Evolutionary conservation across 2,888 invertebrate species (phyloP).

Genomic region (Caenorhabditis becei): DNA sequence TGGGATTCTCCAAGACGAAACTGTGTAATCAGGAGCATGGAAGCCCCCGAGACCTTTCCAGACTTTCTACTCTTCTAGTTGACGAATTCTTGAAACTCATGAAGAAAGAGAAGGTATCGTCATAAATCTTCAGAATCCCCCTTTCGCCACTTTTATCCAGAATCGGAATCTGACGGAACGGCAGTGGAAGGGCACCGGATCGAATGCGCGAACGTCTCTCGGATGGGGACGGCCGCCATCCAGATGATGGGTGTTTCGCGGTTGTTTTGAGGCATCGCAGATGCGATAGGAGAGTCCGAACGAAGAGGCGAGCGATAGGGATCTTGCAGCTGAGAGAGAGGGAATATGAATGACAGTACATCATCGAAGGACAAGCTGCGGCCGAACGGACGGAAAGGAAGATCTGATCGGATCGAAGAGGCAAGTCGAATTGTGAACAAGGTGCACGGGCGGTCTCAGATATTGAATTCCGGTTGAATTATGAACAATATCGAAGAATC

Average conservation of each 20-base stretch:
- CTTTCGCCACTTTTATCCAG: not conserved
- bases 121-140: no score
- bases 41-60: no score
- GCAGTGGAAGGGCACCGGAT: not conserved
- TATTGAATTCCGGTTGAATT: no score
- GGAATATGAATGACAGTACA: conserved; percentile 21
- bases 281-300: conserved; percentile 46
- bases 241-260: conserved; percentile 58
- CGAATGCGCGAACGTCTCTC: conserved; percentile 15
- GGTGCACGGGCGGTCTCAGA: not conserved
- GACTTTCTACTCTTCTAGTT: no score
- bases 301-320: conserved; percentile 25
- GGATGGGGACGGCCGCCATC: conserved; percentile 42
- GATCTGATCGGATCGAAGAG: conserved; percentile 14
- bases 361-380: conserved; percentile 54
- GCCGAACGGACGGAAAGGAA: conserved; percentile 9
- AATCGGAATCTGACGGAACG: not conserved
- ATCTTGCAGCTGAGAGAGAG: conserved; percentile 44
- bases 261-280: conserved; percentile 57
- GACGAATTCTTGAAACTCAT: no score
- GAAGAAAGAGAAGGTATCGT: no score
- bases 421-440: conserved; percentile 25
- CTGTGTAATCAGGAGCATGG: no score
- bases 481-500: no score
- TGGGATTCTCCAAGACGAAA: no score